These are phyloP conservation scores for Nipponia nippon DNA, from an alignment of 2,113 vertebrate species.

Conservation along the genomic window DNA sequence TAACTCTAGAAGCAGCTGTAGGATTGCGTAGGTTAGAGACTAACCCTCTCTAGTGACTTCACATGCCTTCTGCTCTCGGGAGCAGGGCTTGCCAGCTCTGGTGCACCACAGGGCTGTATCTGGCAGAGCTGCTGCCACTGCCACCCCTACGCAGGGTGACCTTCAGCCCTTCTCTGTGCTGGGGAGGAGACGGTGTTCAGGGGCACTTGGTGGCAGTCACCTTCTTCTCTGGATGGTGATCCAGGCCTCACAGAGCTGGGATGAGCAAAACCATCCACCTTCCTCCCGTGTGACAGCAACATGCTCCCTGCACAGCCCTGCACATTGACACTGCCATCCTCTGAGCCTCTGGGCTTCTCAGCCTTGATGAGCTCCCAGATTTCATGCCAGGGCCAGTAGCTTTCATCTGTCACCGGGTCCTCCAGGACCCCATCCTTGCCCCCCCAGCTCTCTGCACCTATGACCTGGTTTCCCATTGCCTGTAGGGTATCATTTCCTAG, in stretches of 20 bases:
- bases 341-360: background rate
- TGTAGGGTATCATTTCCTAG: background rate
- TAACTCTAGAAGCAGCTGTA: background rate
- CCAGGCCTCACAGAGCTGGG: background rate
- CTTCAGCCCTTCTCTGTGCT: background rate
- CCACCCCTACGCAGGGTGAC: background rate
- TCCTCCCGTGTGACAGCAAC: background rate
- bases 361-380: background rate
- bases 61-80: background rate
- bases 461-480: background rate
- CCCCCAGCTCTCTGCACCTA: background rate
- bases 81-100: background rate
- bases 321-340: rapidly evolving
- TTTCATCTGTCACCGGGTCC: background rate
- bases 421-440: background rate
- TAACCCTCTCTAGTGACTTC: background rate
- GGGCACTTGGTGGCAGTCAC: background rate
- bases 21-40: background rate
- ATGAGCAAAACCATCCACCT: background rate
- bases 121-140: background rate
- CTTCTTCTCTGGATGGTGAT: background rate
- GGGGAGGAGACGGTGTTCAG: background rate
- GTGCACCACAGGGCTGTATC: background rate
- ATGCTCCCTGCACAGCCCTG: background rate
- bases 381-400: background rate